These are phyloP conservation scores for Tetrao urogallus DNA, from an alignment of 2,113 vertebrate genomes.

Conservation along the genomic window DNA sequence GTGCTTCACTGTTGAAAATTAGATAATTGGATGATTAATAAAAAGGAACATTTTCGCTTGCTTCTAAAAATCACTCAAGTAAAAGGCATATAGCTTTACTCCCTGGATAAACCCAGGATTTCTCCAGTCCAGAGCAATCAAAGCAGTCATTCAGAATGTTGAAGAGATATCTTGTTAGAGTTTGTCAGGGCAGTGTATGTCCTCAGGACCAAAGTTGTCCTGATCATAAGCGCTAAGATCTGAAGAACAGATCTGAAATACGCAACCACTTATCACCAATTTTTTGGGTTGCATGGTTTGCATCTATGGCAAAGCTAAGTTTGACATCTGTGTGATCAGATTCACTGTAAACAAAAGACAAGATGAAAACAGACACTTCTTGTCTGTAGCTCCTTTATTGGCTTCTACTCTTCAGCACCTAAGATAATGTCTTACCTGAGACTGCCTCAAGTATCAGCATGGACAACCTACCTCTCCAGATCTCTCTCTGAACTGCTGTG, in stretches of 20 bases:
- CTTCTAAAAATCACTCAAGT: not conserved
- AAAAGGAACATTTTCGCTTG: not conserved
- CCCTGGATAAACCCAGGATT: not conserved
- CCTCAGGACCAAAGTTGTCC: not conserved
- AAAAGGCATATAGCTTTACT: not conserved
- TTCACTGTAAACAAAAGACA: not conserved
- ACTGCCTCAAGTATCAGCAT: not conserved
- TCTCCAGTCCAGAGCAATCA: not conserved
- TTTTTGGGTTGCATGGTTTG: not conserved
- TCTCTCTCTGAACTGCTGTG: not conserved
- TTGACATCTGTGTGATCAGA: not conserved
- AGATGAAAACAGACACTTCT: not conserved
- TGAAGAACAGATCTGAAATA: not conserved
- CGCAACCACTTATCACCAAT: rapidly evolving
- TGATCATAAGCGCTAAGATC: not conserved
- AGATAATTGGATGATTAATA: not conserved
- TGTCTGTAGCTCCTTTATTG: not conserved
- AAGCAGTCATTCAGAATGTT: not conserved
- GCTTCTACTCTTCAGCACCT: not conserved
- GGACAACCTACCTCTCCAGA: not conserved
- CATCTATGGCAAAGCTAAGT: not conserved
- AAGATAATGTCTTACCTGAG: not conserved
- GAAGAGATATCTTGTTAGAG: not conserved
- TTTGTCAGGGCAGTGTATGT: not conserved
- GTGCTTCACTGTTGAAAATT: not conserved